Conservation (phyloP, 2,888 invertebrate species). For the Axea sp. region DNA sequence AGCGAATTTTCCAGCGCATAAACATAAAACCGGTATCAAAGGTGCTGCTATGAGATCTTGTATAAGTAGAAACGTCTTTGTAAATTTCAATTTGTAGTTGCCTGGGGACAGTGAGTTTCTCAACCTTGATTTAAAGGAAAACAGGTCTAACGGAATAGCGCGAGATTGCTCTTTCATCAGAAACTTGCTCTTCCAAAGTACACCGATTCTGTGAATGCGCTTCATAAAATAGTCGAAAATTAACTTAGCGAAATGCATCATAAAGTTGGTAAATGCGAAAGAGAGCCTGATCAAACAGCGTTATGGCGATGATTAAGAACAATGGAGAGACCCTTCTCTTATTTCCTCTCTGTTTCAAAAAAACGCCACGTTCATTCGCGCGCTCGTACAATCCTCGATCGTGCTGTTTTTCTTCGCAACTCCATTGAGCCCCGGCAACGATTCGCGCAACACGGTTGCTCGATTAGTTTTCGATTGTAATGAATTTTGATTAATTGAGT, state of each 20-base stretch:
- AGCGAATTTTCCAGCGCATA: slow-evolving; percentile 47
- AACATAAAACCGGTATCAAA: slow-evolving; percentile 54
- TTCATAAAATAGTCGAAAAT: slow-evolving; percentile 53
- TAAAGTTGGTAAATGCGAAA: slow-evolving; percentile 37
- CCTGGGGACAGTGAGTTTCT: slow-evolving; percentile 60
- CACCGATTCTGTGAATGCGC: slow-evolving; percentile 50
- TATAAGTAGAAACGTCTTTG: slow-evolving; percentile 58
- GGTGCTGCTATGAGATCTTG: slow-evolving; percentile 39
- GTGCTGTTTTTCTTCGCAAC: too few species aligned
- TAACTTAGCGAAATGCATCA: slow-evolving; percentile 45
- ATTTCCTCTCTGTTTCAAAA: too few species aligned
- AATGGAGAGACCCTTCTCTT: slow-evolving; percentile 1
- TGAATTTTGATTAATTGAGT: slow-evolving; percentile 37
- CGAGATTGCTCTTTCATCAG: slow-evolving; percentile 62
- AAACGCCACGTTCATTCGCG: too few species aligned
- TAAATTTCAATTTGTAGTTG: slow-evolving; percentile 54
- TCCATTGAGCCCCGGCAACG: too few species aligned
- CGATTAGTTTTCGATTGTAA: slow-evolving; percentile 11
- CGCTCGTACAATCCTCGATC: too few species aligned
- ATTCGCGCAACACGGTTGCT: background rate
- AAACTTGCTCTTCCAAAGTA: slow-evolving; percentile 53
- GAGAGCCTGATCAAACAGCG: slow-evolving; percentile 17
- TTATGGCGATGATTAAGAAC: slow-evolving; percentile 5
- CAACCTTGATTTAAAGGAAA: slow-evolving; percentile 60
- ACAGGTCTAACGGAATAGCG: slow-evolving; percentile 59